A percentile compares a stretch with the other conserved stretches of the same genome.
Evolutionary conservation across 2,888 invertebrate species (phyloP).

Genomic region (Nomada ferruginata): DNA sequence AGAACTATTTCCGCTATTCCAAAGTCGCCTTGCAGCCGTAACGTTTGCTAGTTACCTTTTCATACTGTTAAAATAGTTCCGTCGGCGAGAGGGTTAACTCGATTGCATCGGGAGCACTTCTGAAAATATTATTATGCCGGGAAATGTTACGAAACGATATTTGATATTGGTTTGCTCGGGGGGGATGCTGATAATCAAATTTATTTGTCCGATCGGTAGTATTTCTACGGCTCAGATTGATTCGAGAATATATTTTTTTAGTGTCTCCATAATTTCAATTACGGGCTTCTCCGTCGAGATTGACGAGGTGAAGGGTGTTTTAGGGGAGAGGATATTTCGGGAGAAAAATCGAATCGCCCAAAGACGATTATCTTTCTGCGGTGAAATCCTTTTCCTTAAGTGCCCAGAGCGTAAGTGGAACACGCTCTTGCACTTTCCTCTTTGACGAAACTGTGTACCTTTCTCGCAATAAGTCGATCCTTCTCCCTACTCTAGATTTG

Average conservation of each 20-base stretch:
- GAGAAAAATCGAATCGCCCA: conserved; percentile 15
- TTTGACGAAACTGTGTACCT: conserved; percentile 20
- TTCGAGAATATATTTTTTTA: background rate
- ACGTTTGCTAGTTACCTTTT: conserved; percentile 5
- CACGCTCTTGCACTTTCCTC: conserved; percentile 15
- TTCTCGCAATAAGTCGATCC: conserved; percentile 8
- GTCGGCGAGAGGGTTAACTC: no score
- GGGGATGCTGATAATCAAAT: no score
- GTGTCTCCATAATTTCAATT: background rate
- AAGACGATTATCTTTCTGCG: conserved; percentile 28
- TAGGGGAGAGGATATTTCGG: background rate
- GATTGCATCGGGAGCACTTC: no score
- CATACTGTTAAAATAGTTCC: no score
- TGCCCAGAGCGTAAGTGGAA: background rate
- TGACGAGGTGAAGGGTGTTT: background rate
- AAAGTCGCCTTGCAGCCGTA: background rate
- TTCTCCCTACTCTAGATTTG: background rate
- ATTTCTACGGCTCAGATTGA: background rate
- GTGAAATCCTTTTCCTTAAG: conserved; percentile 21
- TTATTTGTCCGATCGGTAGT: no score
- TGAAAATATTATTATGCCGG: no score
- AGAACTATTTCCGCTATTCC: conserved; percentile 11
- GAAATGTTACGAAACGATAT: no score
- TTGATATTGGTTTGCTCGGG: no score
- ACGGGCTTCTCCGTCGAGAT: background rate